Percentiles rank a stretch among this genome's conserved stretches.
These are phyloP conservation scores for Rhinolophus sinicus DNA, from an alignment of 2,113 vertebrate species.

Conservation along the genomic window DNA sequence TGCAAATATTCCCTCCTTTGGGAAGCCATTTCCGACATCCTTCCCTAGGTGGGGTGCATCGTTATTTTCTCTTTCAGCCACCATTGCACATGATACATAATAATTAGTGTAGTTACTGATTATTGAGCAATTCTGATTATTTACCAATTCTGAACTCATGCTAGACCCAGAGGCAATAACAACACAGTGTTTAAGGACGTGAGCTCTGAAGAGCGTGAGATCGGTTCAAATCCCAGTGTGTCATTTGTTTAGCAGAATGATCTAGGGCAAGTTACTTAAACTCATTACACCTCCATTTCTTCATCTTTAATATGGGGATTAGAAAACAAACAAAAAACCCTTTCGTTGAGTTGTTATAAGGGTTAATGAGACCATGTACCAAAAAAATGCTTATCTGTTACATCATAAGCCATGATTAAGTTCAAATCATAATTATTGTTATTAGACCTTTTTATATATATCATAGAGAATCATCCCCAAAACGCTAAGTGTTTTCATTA, in stretches of 20 bases:
- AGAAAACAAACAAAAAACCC: background rate
- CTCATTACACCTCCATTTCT: background rate
- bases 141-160: background rate
- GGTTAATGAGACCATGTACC: background rate
- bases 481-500: background rate
- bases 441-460: background rate
- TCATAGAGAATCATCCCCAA: background rate
- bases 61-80: background rate
- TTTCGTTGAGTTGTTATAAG: background rate
- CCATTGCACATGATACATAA: conserved; percentile 51
- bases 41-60: background rate
- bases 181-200: background rate
- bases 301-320: background rate
- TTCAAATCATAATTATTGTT: background rate
- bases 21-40: background rate
- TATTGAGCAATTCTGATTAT: background rate
- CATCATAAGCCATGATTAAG: background rate
- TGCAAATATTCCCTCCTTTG: background rate
- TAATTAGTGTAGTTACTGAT: background rate
- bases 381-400: background rate
- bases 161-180: background rate
- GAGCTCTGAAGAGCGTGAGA: background rate
- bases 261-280: background rate
- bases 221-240: background rate
- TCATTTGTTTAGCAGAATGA: background rate